Conservation (phyloP, 2,113 vertebrate species). For the Suncus etruscus region DNA sequence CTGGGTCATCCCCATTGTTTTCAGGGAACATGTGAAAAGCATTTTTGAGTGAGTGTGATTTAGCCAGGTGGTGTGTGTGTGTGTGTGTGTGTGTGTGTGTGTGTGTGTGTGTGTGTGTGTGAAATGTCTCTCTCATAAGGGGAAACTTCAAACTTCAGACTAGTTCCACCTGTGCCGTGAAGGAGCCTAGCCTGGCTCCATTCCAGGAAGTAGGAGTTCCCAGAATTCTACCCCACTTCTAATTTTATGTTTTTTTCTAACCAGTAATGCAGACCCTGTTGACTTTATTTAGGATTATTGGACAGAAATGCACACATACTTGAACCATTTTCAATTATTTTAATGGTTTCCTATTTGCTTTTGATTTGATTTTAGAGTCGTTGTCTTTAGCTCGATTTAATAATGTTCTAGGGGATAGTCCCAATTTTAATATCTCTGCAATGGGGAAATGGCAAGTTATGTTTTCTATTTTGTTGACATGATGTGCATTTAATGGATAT, state of each 20-base stretch:
- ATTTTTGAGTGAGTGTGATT: background rate
- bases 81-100: background rate
- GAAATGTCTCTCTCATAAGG: background rate
- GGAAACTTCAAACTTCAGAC: background rate
- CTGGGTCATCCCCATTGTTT: background rate
- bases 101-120: background rate
- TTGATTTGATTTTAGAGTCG: background rate
- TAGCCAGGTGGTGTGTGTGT: too few species aligned
- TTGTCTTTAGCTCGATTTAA: background rate
- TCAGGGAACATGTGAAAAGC: background rate
- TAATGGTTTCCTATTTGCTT: constrained; percentile 3
- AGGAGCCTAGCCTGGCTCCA: background rate
- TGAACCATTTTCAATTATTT: constrained; percentile 10
- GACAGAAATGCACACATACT: background rate
- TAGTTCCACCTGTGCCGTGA: background rate
- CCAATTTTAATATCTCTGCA: constrained; percentile 4
- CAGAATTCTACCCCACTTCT: too few species aligned
- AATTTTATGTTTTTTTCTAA: background rate
- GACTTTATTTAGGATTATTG: background rate
- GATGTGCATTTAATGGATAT: too few species aligned
- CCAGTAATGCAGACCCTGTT: background rate
- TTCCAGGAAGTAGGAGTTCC: background rate
- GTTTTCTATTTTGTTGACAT: too few species aligned
- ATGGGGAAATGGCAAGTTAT: background rate
- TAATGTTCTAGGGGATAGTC: background rate